These are phyloP conservation scores for Rotaria socialis DNA, from an alignment of 2,888 invertebrate species.

Conservation along the genomic window DNA sequence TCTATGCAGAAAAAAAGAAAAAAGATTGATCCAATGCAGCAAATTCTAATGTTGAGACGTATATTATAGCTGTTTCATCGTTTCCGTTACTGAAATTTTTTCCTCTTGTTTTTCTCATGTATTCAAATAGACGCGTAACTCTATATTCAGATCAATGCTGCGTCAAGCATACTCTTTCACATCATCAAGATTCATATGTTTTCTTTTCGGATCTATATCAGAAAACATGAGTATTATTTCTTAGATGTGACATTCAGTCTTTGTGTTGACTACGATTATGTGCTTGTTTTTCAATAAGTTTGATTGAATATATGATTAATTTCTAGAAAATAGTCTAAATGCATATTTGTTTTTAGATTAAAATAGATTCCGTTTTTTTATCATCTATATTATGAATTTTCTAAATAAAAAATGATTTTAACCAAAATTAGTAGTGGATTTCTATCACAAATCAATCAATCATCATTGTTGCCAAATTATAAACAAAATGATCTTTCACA, in stretches of 20 bases:
- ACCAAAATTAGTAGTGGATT: neutral
- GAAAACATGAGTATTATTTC: neutral
- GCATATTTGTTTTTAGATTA: neutral
- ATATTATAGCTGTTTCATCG: neutral
- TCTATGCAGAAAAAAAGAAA: neutral
- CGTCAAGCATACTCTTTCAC: neutral
- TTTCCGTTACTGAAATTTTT: neutral
- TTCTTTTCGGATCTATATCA: neutral
- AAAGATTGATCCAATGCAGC: neutral
- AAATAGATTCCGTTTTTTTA: neutral
- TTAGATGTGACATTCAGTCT: neutral
- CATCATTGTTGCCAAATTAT: neutral
- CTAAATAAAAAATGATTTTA: neutral
- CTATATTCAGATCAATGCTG: constrained; percentile 11
- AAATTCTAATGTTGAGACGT: neutral
- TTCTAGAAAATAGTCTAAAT: too few species aligned
- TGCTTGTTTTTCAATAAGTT: neutral
- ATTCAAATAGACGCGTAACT: neutral
- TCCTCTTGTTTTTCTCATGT: neutral
- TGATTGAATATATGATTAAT: too few species aligned
- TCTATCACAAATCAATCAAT: neutral
- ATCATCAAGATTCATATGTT: neutral
- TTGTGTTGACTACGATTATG: neutral
- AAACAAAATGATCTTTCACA: neutral
- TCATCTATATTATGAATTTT: neutral